A percentile compares a stretch with the other conserved stretches of the same genome.
Evolutionary conservation across 2,888 invertebrate species (phyloP).

Genomic region (Tiliacea aurago): DNA sequence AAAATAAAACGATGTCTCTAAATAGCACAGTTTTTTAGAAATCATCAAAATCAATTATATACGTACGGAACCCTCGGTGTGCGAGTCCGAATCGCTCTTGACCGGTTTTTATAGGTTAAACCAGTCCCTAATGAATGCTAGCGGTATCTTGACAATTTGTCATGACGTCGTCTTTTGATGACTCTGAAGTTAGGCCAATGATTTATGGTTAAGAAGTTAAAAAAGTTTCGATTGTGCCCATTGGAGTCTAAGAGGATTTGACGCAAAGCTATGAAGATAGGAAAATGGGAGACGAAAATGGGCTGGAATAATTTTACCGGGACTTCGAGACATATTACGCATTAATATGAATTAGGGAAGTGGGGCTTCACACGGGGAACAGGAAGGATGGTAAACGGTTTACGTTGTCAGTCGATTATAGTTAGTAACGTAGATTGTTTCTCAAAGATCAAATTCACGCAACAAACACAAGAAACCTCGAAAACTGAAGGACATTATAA

Average conservation of each 20-base stretch:
- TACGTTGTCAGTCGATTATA: not conserved
- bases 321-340: not conserved
- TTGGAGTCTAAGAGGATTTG: constrained; percentile 39
- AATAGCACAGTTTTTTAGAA: no score
- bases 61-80: no score
- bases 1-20: no score
- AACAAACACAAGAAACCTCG: not conserved
- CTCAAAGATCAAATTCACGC: not conserved
- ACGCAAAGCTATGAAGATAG: constrained; percentile 33
- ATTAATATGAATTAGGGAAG: not conserved
- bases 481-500: no score
- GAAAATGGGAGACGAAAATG: constrained; percentile 29
- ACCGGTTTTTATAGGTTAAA: constrained; percentile 12
- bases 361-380: not conserved
- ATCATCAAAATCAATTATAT: no score
- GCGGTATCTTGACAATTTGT: constrained; percentile 59
- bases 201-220: constrained; percentile 56
- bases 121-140: constrained; percentile 31
- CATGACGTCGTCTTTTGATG: constrained; percentile 49
- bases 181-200: constrained; percentile 45
- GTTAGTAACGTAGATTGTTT: not conserved
- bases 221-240: constrained; percentile 54
- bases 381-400: not conserved
- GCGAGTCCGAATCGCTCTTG: no score
- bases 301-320: constrained; percentile 4